Evolutionary conservation across 2,888 invertebrate species (phyloP).

Genomic region (Euproctis similis): DNA sequence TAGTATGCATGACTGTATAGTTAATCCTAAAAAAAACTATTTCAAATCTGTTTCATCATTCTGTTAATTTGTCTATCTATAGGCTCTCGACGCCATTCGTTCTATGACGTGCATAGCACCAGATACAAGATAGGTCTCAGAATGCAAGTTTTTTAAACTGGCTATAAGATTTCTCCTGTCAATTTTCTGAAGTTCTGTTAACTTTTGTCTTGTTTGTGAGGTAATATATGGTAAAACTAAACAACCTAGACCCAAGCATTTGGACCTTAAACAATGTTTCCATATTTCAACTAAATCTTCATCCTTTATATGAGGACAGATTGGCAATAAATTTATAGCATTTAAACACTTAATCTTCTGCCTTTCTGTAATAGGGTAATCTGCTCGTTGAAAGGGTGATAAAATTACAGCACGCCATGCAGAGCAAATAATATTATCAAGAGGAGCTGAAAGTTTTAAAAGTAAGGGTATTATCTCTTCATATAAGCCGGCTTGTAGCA

Average conservation of each 20-base stretch:
- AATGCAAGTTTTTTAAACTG: constrained; percentile 61
- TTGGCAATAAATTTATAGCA: constrained; percentile 58
- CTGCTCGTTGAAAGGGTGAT: constrained; percentile 63
- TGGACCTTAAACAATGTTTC: constrained; percentile 64
- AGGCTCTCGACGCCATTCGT: constrained; percentile 44
- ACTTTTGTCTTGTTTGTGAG: constrained; percentile 43
- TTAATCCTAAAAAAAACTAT: no score
- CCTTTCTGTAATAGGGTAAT: constrained; percentile 65
- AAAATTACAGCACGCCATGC: constrained; percentile 64
- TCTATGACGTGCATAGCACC: constrained; percentile 67
- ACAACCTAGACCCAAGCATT: constrained; percentile 60
- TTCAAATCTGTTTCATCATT: no score
- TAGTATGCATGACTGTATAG: no score
- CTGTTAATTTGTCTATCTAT: no score
- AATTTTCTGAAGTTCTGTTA: constrained; percentile 57
- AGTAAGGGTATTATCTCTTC: constrained; percentile 62
- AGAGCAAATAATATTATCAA: constrained; percentile 46
- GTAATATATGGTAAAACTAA: constrained; percentile 66
- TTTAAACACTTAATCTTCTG: constrained; percentile 61
- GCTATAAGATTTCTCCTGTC: constrained; percentile 62
- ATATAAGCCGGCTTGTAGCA: constrained; percentile 45
- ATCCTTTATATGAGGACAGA: constrained; percentile 62
- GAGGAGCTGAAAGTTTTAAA: constrained; percentile 42
- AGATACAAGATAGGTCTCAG: constrained; percentile 61
- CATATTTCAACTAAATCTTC: constrained; percentile 64